phyloP scores from a whole-genome alignment of 2,888 invertebrate species.

The Ceriagrion tenellum region DNA sequence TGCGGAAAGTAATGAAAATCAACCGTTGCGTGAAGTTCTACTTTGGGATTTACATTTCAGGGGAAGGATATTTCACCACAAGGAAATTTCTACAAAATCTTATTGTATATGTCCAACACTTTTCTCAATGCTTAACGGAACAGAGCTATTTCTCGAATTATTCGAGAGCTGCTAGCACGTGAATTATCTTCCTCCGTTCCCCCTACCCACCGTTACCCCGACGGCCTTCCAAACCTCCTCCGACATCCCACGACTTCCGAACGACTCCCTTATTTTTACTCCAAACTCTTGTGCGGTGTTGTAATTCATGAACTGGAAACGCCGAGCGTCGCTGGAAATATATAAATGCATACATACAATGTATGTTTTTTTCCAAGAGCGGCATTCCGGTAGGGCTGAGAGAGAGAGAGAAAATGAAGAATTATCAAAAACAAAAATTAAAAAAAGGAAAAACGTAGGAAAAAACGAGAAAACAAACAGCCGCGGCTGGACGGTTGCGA shows the following conservation, averaged over 20 bases:
- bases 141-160: not conserved
- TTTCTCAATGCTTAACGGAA: not conserved
- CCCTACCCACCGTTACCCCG: not conserved
- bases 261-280: not conserved
- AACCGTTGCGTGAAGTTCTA: too few relatives aligned
- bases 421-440: not conserved
- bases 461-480: not conserved
- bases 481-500: not conserved
- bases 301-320: conserved; percentile 24
- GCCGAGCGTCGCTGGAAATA: not conserved
- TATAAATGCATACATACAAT: not conserved
- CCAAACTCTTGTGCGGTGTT: not conserved
- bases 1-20: too few relatives aligned
- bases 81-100: not conserved
- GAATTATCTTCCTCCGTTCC: not conserved
- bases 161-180: not conserved
- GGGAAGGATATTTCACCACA: not conserved
- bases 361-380: not conserved
- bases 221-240: not conserved
- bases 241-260: not conserved
- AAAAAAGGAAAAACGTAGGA: not conserved
- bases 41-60: too few relatives aligned
- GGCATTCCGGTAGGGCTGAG: not conserved
- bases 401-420: not conserved
- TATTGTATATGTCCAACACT: not conserved